Conservation (phyloP, 1,140 invertebrate species). For the Panagrolaimus sp. region DNA sequence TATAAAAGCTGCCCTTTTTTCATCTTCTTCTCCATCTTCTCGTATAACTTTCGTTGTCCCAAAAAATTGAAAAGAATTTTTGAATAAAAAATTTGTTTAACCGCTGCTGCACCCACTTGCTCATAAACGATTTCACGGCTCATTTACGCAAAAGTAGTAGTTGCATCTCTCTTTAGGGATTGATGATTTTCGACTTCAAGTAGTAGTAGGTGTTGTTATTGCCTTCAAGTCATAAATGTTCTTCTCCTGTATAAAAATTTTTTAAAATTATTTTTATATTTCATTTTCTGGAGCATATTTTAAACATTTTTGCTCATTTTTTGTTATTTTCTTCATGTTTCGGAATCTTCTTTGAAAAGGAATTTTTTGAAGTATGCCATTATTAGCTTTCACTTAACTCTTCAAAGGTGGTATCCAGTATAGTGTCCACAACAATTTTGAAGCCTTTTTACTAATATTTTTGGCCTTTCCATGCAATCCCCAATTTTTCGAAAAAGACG, state of each 20-base stretch:
- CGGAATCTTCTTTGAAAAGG: not conserved
- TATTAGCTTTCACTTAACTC: conserved; percentile 13
- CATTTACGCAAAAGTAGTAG: no score
- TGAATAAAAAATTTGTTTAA: no score
- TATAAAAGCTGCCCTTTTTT: no score
- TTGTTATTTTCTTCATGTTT: not conserved
- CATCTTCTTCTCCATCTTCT: no score
- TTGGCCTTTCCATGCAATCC: conserved; percentile 7
- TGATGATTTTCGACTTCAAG: no score
- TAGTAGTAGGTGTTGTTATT: no score
- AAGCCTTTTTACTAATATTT: not conserved
- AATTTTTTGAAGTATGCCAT: not conserved
- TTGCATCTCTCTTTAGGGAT: no score
- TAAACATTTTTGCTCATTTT: not conserved
- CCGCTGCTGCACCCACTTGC: no score
- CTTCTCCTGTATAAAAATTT: not conserved
- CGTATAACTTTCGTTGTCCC: no score
- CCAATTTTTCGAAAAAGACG: not conserved
- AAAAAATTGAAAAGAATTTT: no score
- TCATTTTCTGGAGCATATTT: not conserved
- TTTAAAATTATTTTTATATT: not conserved
- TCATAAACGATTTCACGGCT: no score
- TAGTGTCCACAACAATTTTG: conserved; percentile 2
- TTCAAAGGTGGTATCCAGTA: not conserved
- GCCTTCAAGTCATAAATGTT: conserved; percentile 10